phyloP scores from a whole-genome alignment of 2,888 invertebrate species.

The Neoascia interrupta region DNA sequence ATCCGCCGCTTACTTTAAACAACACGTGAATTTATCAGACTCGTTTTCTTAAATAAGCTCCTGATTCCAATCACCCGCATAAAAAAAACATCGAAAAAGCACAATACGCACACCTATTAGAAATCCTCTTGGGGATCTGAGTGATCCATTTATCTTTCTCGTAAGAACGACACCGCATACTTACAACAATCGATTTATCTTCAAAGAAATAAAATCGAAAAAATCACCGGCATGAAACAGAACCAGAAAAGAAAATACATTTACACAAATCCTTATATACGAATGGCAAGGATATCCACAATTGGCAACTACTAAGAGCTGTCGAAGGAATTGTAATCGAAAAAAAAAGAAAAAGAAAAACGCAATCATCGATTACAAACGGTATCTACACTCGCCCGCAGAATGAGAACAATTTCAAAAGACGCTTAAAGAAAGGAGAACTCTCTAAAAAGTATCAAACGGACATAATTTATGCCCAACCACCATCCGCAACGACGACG shows the following conservation, averaged over 20 bases:
- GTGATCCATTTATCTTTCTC: constrained; percentile 79
- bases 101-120: constrained; percentile 62
- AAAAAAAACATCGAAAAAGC: constrained; percentile 46
- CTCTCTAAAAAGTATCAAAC: constrained; percentile 69
- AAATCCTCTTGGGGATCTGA: constrained; percentile 72
- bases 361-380: constrained; percentile 58
- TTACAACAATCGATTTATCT: constrained; percentile 66
- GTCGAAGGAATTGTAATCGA: constrained; percentile 66
- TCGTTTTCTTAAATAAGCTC: constrained; percentile 33
- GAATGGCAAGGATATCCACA: constrained; percentile 60
- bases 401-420: constrained; percentile 55
- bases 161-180: constrained; percentile 71
- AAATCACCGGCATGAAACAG: constrained; percentile 10
- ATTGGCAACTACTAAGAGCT: constrained; percentile 59
- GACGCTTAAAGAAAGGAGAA: constrained; percentile 37
- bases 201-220: constrained; percentile 27
- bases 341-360: constrained; percentile 27
- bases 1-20: too few species aligned
- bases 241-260: constrained; percentile 6
- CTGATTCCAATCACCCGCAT: constrained; percentile 8
- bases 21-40: too few species aligned
- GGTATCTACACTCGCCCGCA: constrained; percentile 35
- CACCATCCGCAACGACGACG: constrained; percentile 25
- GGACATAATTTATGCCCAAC: constrained; percentile 67
- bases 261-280: constrained; percentile 47